Percentiles rank a stretch among this genome's conserved stretches.
Evolutionary conservation across 2,888 invertebrate genomes (phyloP).

Genomic region (Rhorus exstirpatorius): DNA sequence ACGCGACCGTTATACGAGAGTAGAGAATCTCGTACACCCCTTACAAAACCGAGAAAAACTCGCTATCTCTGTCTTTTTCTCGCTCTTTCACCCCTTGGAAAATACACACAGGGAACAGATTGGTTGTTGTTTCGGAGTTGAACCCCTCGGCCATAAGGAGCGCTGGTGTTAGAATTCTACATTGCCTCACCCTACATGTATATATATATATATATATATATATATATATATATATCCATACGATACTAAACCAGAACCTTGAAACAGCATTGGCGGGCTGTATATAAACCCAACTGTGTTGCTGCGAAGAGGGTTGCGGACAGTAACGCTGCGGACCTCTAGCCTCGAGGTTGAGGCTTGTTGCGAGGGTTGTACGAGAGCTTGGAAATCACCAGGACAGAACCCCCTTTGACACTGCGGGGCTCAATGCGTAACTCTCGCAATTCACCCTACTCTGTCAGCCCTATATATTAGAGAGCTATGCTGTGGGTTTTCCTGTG

Average conservation of each 20-base stretch:
- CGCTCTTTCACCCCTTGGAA: constrained; percentile 52
- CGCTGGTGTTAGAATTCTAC: constrained; percentile 47
- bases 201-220: neutral
- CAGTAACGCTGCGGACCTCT: constrained; percentile 41
- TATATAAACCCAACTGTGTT: neutral
- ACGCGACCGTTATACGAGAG: constrained; percentile 60
- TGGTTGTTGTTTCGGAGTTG: constrained; percentile 81
- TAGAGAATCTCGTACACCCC: constrained; percentile 33
- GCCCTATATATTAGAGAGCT: neutral
- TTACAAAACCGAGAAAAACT: constrained; percentile 45
- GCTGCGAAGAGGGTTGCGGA: constrained; percentile 12
- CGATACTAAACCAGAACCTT: neutral
- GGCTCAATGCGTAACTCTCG: constrained; percentile 37
- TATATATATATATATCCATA: neutral
- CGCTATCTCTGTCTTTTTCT: constrained; percentile 13
- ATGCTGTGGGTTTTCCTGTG: constrained; percentile 18
- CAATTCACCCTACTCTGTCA: constrained; percentile 23
- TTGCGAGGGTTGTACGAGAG: constrained; percentile 36
- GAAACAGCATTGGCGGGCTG: neutral
- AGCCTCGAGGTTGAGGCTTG: constrained; percentile 47
- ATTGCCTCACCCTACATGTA: neutral
- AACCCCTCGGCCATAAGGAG: constrained; percentile 76
- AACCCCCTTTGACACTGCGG: constrained; percentile 43
- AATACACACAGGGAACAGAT: constrained; percentile 77
- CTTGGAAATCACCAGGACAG: constrained; percentile 61